Evolutionary conservation across 2,113 vertebrate species (phyloP), one percentile per base, ranked within the genome.

Genomic region (Noctilio leporinus): DNA sequence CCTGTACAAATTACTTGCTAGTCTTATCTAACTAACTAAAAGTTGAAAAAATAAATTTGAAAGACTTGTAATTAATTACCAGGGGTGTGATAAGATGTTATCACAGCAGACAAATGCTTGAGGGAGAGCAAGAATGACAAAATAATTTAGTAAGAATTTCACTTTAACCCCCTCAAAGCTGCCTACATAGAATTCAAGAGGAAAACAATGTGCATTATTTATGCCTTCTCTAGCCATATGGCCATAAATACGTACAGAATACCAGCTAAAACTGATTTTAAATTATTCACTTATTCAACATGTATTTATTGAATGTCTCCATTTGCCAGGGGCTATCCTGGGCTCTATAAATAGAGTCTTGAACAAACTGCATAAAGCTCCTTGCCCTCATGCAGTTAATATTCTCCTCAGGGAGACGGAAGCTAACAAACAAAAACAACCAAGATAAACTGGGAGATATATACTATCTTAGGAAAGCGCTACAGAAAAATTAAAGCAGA

Each of bases 161-260:
- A 89, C 87, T 93, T 91, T 77, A 94, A 49, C 78, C 62, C 38
- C 78, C 62, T n/a, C n/a, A 76, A 82, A 88, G 30, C 49, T 80
- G 28, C 70, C 73, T 64, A 64, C 3, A 33, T 24, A 17, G 30
- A 88, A 75, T 75, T 89, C 38, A 40, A 75, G 47, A 85, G 73
- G 15, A 81, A 91, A 95, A 59, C 15, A 87, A 28, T 10, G 16
- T 51, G 9, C 14, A 89, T 59, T 90, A 62, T 64, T 57, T 76
- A 75, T n/a, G 28, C 38, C 19, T 64, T 77, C 28, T 82, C 53
- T 78, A n/a, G n/a, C 26, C 49, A 73, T 73, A 84, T 78, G 38
- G n/a, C 26, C 49, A 73, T 73, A 84, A 65, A 73, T 62, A 65
- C 8, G 69, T 62, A 65, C 8, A 89, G 83, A 49, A 77, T 10